Evolutionary conservation across 2,113 vertebrate genomes (phyloP), one percentile per base, ranked within the genome.

Genomic region (Poecile atricapillus): DNA sequence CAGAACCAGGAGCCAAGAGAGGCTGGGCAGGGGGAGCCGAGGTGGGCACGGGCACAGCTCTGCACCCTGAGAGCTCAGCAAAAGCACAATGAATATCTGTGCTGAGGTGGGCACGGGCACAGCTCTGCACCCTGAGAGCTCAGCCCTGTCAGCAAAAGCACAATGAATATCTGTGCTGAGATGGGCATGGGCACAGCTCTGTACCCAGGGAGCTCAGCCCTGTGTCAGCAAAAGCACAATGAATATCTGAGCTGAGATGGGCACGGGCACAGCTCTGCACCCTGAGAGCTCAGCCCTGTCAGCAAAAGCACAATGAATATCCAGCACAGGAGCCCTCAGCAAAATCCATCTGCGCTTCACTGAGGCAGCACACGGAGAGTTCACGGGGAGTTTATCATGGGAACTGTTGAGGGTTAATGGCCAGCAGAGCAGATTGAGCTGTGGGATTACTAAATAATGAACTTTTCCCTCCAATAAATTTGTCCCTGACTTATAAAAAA

Each of bases 401-500:
- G 59, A 89, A 39, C 91, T 80, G 64, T 7, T 37, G 90, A 93
- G 97, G 94, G 96, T 95, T 97, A 97, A 97, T 90, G 95, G 95
- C 87, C 74, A 94, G 84, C 75, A 52, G 60, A 93, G 83, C 89
- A 91, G 92, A 96, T 79, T 97, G 96, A 95, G 92, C 81, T 35
- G 79, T 80, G 93, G 90, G 96, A 97, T 95, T 87, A 89, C 93
- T 94, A 91, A 97, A 97, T 97, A 96, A 97, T 95, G 97, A 95
- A 95, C 95, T 92, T 95, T 94, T 78, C 90, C 90, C 87, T 67
- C 63, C 92, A 88, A 97, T 97, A 96, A 96, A 96, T 97, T 95
- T 94, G 89, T 52, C 70, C 92, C 79, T 76, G 94, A 93, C 93
- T 88, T 96, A 95, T 93, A 96, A 97, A 95, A 95, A 96, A 96